Evolutionary conservation across 2,888 invertebrate genomes (phyloP), one percentile per base, ranked within the genome.

Genomic region (Linnaemya tessellans): DNA sequence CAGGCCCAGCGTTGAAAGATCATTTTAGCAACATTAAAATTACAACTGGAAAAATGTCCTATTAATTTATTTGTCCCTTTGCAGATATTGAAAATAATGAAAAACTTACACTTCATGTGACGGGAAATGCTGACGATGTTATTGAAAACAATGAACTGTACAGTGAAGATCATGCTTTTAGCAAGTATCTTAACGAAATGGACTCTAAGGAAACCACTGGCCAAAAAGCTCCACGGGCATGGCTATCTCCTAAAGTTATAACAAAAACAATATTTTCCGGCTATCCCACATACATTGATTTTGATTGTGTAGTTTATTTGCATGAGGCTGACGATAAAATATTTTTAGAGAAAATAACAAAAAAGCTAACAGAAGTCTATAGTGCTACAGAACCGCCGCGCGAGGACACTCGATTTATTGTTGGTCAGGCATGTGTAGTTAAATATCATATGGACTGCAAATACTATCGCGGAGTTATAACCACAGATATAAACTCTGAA

Each of bases 381-480:
- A 67, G 74, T 7, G 7, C 58, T 1, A 15, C 51, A 10, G 54
- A 74, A 15, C 92, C 93, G 62, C 94, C 94, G 88, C 54, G 81
- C 0, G 1, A 65, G 18, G 18, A 87, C 43, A 11, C 79, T 3
- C 22, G 11, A 9, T 68, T 86, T 84, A 54, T 7, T 18, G 38
- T 58, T 1, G 80, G 90, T n/a, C 87, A 87, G 20, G 92, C 93
- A 18, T 84, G 87, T 54, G 83, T 96, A 95, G 96, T 95, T 0
- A 93, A 94, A 80, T 97, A 94, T 91, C 95, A 94, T 88, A 86
- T 93, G 18, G 95, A 97, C 89, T 93, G 94, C 11, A 92, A 93
- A 18, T 96, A 96, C 94, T 97, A 97, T 91, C 94, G 97, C 80
- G 96, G 96, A 95, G 1, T 95, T 96, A 85, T 93, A 95, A 5